Base-by-base conservation (phyloP, 92 coral and sea anemone species). In the Pocillopora grandis region DNA sequence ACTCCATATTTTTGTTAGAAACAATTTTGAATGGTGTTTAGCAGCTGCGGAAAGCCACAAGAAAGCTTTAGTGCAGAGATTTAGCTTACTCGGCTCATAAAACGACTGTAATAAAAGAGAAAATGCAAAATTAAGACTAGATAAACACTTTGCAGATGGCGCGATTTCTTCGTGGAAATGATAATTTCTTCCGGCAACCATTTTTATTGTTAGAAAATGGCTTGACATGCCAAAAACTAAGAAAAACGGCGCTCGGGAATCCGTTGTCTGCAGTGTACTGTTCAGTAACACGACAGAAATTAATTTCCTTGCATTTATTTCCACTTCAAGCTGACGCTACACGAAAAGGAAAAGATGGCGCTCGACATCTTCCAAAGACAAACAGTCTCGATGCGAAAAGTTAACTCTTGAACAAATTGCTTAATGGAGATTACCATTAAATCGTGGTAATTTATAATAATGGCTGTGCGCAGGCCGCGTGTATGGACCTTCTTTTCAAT, bases 91-190 rank as follows among this genome's bases (percentile, higher is more conserved):
- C 69, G 80, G 16, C 58, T 42, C 31, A 59, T 27, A 76, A 68
- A 68, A 33, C 33, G 7, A 12, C 21, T 74, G 64, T 12, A 27
- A 83, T 73, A 27, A 74, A 73, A 62, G 21, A 12, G 74, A 64
- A 83, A 83, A 48, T 57, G 80, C 42, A 31, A 64, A 62, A 73
- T 83, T 73, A 27, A 36, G 35, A 69, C 58, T 56, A 69, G 67
- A 80, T 70, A 80, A 80, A 80, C 77, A 81, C 60, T 71, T 72
- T 71, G 66, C 86, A 82, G 86, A 82, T 74, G 80, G 52, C 73
- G 21, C 61, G 63, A 59, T 48, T 83, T 83, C 74, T 73, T 83
- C 80, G 62, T 12, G 56, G 72, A 62, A 52, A 58, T 71, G 63
- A 71, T 37, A 62, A 73, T 62, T 65, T 83, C 80, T 82, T 82